Conservation (phyloP, 2,888 invertebrate species). For the Micoletzkya japonica region DNA sequence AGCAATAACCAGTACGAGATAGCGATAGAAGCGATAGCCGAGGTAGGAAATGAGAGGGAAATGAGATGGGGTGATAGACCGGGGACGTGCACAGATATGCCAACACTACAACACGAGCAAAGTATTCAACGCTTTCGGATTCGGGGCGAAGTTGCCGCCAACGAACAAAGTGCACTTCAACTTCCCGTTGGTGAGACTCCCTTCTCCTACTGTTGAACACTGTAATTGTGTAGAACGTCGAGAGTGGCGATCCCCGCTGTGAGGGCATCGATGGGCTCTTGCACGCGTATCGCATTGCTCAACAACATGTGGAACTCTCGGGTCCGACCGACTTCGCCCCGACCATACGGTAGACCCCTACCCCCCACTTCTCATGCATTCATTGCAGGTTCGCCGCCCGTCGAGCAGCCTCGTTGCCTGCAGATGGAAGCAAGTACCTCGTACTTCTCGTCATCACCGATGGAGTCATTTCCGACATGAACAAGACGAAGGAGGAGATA, state of each 20-base stretch:
- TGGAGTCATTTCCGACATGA: slow-evolving; percentile 72
- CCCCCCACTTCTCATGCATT: background rate
- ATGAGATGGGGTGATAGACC: background rate
- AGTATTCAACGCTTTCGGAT: slow-evolving; percentile 65
- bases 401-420: slow-evolving; percentile 43
- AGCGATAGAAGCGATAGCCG: slow-evolving; percentile 50
- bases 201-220: background rate
- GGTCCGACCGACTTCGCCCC: slow-evolving; percentile 73
- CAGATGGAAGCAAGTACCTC: slow-evolving; percentile 66
- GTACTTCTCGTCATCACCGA: slow-evolving; percentile 72
- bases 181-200: slow-evolving; percentile 50
- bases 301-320: slow-evolving; percentile 67
- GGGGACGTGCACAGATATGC: slow-evolving; percentile 40
- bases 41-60: slow-evolving; percentile 25
- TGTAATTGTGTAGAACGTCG: slow-evolving; percentile 66
- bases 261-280: slow-evolving; percentile 68
- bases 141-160: slow-evolving; percentile 69
- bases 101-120: slow-evolving; percentile 53
- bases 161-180: slow-evolving; percentile 62
- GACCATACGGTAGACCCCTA: slow-evolving; percentile 67
- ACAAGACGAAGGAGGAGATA: slow-evolving; percentile 49
- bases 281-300: slow-evolving; percentile 68
- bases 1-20: slow-evolving; percentile 54
- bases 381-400: slow-evolving; percentile 42
- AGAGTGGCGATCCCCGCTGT: slow-evolving; percentile 69